Conservation (phyloP, 2,113 vertebrate genomes). For the Tenebrosternarchus preto region DNA sequence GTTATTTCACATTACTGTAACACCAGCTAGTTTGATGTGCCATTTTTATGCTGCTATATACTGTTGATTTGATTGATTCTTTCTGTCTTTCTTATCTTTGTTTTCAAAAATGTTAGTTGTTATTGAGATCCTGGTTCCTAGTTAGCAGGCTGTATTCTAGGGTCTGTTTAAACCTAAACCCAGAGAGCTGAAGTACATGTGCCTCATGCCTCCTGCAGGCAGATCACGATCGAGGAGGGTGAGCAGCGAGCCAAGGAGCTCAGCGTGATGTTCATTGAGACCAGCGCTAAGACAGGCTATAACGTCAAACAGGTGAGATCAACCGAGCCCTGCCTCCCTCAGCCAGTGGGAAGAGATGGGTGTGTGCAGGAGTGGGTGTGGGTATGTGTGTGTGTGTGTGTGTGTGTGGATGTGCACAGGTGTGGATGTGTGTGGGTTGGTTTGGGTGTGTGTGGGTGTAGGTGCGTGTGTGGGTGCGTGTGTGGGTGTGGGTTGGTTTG, state of each 20-base stretch:
- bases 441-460: not conserved
- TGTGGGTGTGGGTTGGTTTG: slow-evolving; percentile 14
- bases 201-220: slow-evolving; percentile 72
- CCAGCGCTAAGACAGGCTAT: slow-evolving; percentile 79
- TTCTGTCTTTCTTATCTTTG: not conserved
- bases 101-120: not conserved
- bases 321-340: not conserved
- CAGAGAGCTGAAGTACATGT: not conserved
- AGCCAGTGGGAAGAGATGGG: not conserved
- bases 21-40: not conserved
- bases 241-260: slow-evolving; percentile 90
- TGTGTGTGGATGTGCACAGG: not conserved
- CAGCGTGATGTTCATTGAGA: slow-evolving; percentile 93
- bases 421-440: slow-evolving; percentile 1
- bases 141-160: too few species aligned
- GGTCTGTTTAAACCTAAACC: too few species aligned
- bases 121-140: not conserved
- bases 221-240: slow-evolving; percentile 90
- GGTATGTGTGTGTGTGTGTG: not conserved
- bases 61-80: not conserved
- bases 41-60: not conserved
- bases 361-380: not conserved
- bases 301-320: slow-evolving; percentile 78
- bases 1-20: not conserved
- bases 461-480: not conserved